Evolutionary conservation across 2,888 invertebrate species (phyloP).

Genomic region (Phytoseiulus persimilis): DNA sequence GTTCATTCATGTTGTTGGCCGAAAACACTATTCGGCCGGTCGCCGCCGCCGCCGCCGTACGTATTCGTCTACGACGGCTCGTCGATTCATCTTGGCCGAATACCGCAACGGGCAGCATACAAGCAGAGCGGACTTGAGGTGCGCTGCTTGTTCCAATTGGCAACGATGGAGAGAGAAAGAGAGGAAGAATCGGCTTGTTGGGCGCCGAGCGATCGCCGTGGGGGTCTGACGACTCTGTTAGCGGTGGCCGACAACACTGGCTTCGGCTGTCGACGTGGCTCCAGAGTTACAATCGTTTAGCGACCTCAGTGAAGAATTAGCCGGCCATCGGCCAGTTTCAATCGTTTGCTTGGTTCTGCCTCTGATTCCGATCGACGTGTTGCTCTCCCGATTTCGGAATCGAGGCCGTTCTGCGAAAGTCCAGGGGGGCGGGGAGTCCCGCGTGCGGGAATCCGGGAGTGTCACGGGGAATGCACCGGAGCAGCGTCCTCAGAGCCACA

Average conservation of each 20-base stretch:
- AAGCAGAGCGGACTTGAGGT: neutral
- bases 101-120: neutral
- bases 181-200: neutral
- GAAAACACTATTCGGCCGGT: neutral
- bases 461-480: too few relatives aligned
- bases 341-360: too few relatives aligned
- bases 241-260: neutral
- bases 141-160: conserved; percentile 5
- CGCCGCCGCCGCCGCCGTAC: neutral
- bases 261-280: neutral
- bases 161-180: neutral
- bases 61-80: neutral
- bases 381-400: too few relatives aligned
- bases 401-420: too few relatives aligned
- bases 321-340: neutral
- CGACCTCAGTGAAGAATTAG: neutral
- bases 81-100: neutral
- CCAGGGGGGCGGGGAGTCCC: too few relatives aligned
- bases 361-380: too few relatives aligned
- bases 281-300: neutral
- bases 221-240: conserved; percentile 5
- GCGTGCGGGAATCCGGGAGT: too few relatives aligned
- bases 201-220: neutral
- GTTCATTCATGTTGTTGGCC: neutral
- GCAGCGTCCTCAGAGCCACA: too few relatives aligned